A percentile compares a stretch with the other conserved stretches of the same genome.
Conservation (phyloP, 92 coral and sea anemone genomes). For the Bergia puertoricense region DNA sequence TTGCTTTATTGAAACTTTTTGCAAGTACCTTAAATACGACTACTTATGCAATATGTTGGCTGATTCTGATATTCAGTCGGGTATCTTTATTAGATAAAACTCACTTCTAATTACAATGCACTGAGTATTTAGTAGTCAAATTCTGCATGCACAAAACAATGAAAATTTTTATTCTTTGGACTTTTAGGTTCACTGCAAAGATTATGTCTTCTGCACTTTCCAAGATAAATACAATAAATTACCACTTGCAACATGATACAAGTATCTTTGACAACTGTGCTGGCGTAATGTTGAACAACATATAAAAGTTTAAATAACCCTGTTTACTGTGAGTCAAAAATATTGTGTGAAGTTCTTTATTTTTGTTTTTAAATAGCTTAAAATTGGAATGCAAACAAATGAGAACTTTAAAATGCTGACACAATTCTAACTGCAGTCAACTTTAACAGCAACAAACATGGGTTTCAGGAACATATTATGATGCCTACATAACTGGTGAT, state of each 20-base stretch:
- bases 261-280: background rate
- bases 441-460: conserved; percentile 1
- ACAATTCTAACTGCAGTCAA: background rate
- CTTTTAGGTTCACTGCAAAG: background rate
- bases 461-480: background rate
- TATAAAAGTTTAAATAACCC: no score
- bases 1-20: conserved; percentile 31
- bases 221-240: conserved; percentile 1
- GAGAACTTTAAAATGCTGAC: no score
- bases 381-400: background rate
- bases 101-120: background rate
- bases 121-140: background rate
- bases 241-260: background rate
- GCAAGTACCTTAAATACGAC: background rate
- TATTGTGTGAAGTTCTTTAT: background rate
- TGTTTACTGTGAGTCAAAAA: conserved; percentile 1
- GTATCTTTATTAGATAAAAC: background rate
- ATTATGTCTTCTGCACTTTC: background rate
- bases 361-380: background rate
- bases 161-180: background rate
- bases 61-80: background rate
- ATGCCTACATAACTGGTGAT: no score
- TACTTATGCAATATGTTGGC: background rate
- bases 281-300: background rate
- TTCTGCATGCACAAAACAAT: conserved; percentile 8